Percentiles rank a stretch among this genome's conserved stretches.
These are phyloP conservation scores for Lateolabrax maculatus DNA, from an alignment of 2,797 vertebrate species.

Conservation along the genomic window DNA sequence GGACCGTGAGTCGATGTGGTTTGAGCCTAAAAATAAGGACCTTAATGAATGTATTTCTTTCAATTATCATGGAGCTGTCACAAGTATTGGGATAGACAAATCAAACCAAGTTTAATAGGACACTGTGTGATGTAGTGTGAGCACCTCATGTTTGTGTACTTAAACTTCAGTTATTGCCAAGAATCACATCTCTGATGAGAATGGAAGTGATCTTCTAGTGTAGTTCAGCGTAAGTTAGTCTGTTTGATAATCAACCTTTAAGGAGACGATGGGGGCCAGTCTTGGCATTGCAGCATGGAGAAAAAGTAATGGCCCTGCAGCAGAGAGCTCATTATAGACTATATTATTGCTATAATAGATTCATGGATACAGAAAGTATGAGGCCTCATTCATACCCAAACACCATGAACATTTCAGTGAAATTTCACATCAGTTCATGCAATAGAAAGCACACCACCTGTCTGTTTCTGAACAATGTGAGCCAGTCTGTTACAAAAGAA, in stretches of 20 bases:
- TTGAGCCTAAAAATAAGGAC: neutral
- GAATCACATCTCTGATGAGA: neutral
- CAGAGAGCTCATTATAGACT: constrained; percentile 30
- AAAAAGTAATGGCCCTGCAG: constrained; percentile 6
- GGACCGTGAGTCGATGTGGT: neutral
- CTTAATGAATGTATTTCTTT: neutral
- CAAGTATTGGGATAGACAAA: neutral
- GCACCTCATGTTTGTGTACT: neutral
- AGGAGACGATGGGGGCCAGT: neutral
- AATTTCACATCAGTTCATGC: constrained; percentile 2
- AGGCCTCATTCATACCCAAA: constrained; percentile 39
- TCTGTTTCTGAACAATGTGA: constrained; percentile 13
- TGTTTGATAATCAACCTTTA: neutral
- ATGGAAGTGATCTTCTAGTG: neutral
- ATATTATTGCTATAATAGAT: constrained; percentile 31
- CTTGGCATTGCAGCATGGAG: neutral
- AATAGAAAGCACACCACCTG: neutral
- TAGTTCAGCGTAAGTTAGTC: neutral
- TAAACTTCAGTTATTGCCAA: neutral
- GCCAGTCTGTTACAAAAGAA: neutral
- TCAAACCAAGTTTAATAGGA: neutral
- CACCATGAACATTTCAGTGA: constrained; percentile 29
- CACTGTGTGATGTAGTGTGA: neutral
- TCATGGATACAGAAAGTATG: constrained; percentile 29
- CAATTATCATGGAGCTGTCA: neutral